Conservation (phyloP, 23 tunicate genomes). For the Trididemnum clinides region DNA sequence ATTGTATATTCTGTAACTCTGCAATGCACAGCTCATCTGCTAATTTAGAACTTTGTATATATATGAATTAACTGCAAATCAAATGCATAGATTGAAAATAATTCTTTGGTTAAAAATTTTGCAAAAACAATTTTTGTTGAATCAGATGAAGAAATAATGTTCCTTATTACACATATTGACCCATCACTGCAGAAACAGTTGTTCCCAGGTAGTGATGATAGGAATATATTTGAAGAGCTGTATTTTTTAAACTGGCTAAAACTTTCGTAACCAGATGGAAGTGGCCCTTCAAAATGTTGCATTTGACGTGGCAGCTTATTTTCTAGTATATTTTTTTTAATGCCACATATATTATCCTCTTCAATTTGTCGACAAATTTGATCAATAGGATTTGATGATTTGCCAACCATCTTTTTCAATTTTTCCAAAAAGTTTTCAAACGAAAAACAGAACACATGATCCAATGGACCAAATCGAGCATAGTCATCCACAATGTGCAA, state of each 20-base stretch:
- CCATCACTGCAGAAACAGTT: slow-evolving; percentile 2
- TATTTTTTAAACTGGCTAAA: slow-evolving; percentile 4
- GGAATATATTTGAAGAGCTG: background rate
- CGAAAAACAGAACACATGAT: slow-evolving; percentile 36
- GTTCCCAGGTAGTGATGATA: background rate
- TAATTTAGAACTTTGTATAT: background rate
- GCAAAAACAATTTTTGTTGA: background rate
- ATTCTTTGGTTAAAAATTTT: background rate
- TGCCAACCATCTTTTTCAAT: slow-evolving; percentile 4
- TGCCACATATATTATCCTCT: background rate
- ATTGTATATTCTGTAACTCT: background rate
- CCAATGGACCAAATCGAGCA: slow-evolving; percentile 34
- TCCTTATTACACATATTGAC: background rate
- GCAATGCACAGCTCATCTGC: background rate
- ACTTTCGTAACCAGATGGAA: slow-evolving; percentile 21
- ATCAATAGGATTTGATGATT: background rate
- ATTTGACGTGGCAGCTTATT: background rate
- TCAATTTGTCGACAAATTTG: background rate
- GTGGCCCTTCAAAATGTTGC: slow-evolving; percentile 20
- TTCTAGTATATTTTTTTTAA: background rate
- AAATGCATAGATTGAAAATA: slow-evolving; percentile 1
- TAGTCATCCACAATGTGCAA: slow-evolving; percentile 40
- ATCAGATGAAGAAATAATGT: background rate
- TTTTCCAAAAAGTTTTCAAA: slow-evolving; percentile 42
- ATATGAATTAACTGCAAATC: background rate